Evolutionary conservation across 2,888 invertebrate genomes (phyloP).

Genomic region (Diadegma fenestrale): DNA sequence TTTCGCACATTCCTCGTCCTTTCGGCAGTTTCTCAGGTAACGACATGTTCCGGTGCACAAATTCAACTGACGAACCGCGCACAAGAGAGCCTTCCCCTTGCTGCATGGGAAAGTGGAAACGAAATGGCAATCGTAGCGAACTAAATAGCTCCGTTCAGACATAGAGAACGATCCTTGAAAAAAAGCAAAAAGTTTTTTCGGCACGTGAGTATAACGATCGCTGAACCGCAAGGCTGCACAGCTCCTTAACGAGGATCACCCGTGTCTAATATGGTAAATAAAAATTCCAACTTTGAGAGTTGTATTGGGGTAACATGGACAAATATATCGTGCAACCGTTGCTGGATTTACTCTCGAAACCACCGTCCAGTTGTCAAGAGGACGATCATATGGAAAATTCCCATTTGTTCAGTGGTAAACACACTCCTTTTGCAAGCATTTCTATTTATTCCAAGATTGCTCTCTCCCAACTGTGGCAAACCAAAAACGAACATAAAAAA

Average conservation of each 20-base stretch:
- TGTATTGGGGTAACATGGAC: not conserved
- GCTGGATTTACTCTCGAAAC: too few species aligned
- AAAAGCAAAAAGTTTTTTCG: conserved; percentile 27
- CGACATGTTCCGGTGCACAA: conserved; percentile 17
- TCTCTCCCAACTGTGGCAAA: too few species aligned
- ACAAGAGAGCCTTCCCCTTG: not conserved
- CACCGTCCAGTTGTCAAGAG: too few species aligned
- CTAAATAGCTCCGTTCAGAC: not conserved
- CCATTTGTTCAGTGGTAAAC: too few species aligned
- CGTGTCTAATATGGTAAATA: conserved; percentile 65
- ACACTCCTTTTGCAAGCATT: too few species aligned
- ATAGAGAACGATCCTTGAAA: not conserved
- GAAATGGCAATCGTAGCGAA: conserved; percentile 13
- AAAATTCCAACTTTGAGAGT: not conserved
- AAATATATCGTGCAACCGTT: too few species aligned
- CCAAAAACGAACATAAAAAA: too few species aligned
- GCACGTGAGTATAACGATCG: conserved; percentile 16
- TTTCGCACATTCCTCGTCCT: not conserved
- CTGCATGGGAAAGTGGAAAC: not conserved
- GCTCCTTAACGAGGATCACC: conserved; percentile 71
- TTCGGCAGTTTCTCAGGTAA: not conserved
- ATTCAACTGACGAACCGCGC: conserved; percentile 42
- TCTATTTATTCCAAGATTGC: too few species aligned
- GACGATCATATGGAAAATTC: too few species aligned
- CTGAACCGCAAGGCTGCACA: conserved; percentile 43